These are phyloP conservation scores for Oreochromis mossambicus DNA, from an alignment of 2,797 vertebrate species.

Conservation along the genomic window DNA sequence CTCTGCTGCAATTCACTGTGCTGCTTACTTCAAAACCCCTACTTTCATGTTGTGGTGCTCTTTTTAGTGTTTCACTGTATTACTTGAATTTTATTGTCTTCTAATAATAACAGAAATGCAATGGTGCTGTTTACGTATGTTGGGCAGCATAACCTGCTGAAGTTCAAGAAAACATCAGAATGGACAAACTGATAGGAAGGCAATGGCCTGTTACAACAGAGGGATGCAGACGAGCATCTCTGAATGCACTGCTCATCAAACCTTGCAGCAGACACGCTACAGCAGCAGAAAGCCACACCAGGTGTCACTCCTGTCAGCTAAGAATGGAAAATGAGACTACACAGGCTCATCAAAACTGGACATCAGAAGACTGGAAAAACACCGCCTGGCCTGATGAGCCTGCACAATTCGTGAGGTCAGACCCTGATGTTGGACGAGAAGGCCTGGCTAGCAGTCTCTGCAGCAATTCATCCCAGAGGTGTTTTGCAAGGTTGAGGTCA, in stretches of 20 bases:
- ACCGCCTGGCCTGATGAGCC: background rate
- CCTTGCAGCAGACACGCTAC: background rate
- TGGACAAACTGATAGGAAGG: background rate
- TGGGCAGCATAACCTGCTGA: background rate
- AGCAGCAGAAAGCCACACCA: background rate
- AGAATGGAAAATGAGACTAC: background rate
- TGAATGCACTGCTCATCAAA: background rate
- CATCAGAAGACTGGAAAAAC: background rate
- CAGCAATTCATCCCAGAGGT: background rate
- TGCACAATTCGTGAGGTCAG: background rate
- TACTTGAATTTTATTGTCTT: background rate
- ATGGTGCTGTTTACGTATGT: background rate
- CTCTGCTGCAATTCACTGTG: background rate
- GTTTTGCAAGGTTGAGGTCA: background rate
- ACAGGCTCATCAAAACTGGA: background rate
- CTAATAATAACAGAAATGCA: background rate
- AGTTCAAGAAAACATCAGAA: background rate
- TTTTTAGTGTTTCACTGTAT: background rate
- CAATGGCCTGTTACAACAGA: background rate
- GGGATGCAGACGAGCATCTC: background rate
- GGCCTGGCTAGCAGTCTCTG: accelerated
- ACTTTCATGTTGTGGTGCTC: accelerated
- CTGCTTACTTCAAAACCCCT: background rate
- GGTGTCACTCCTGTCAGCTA: background rate
- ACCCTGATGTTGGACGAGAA: background rate